Evolutionary conservation across 1,140 invertebrate species (phyloP).

Genomic region (Apis laboriosa): DNA sequence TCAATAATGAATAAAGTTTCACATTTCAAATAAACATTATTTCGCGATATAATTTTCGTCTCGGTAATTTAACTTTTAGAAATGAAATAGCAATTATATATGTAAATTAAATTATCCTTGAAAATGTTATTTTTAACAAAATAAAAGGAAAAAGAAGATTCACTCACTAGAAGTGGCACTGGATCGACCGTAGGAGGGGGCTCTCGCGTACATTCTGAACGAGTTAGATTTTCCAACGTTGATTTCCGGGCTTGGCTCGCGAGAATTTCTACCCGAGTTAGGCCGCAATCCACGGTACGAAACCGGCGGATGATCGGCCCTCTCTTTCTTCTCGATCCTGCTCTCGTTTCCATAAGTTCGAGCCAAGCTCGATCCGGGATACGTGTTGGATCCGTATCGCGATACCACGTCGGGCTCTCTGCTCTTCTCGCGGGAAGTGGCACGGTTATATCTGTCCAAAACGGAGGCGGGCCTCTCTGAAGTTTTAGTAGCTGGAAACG

Average conservation of each 20-base stretch:
- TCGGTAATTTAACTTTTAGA: too few relatives aligned
- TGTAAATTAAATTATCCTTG: too few relatives aligned
- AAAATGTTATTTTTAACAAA: not conserved
- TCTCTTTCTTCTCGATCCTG: constrained; percentile 72
- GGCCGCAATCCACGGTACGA: constrained; percentile 68
- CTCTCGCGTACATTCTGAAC: constrained; percentile 70
- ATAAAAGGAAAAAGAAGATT: not conserved
- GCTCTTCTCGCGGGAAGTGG: constrained; percentile 71
- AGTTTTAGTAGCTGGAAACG: constrained; percentile 67
- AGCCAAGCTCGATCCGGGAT: constrained; percentile 67
- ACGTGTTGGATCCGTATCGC: constrained; percentile 72
- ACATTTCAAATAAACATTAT: too few relatives aligned
- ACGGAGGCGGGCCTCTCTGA: constrained; percentile 73
- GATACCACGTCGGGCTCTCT: constrained; percentile 72
- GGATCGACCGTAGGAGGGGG: constrained; percentile 68
- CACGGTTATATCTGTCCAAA: constrained; percentile 74
- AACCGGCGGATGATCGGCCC: constrained; percentile 64
- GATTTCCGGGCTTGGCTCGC: constrained; percentile 76
- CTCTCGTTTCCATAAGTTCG: constrained; percentile 69
- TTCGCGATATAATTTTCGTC: too few relatives aligned
- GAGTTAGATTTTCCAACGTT: constrained; percentile 66
- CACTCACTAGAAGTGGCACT: constrained; percentile 66
- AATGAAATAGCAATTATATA: too few relatives aligned
- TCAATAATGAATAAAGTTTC: too few relatives aligned
- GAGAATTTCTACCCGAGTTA: constrained; percentile 68